Conservation (phyloP, 1,140 invertebrate genomes). For the Leptopilina clavipes region DNA sequence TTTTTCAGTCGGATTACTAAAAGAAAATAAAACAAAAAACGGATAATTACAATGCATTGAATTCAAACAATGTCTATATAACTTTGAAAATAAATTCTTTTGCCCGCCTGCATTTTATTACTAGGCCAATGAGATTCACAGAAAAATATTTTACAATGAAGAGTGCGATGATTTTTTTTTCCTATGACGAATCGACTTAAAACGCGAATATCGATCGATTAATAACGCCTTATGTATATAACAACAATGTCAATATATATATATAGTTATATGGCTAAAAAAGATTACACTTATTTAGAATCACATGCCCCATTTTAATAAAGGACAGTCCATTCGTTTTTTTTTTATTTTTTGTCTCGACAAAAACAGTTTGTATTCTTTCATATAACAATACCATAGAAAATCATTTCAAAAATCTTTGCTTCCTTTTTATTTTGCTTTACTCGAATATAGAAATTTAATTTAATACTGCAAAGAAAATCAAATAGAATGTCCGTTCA, state of each 20-base stretch:
- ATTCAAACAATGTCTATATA: background rate
- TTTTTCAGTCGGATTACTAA: too few relatives aligned
- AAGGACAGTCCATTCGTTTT: conserved; percentile 24
- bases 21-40: too few relatives aligned
- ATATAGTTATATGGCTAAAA: conserved; percentile 71
- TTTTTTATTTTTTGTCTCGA: background rate
- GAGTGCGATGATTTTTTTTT: background rate
- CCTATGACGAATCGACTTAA: conserved; percentile 37
- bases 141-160: conserved; percentile 41
- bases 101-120: background rate
- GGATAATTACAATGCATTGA: background rate
- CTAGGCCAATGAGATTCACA: conserved; percentile 68
- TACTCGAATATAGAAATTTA: conserved; percentile 38
- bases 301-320: conserved; percentile 59
- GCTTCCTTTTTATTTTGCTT: background rate
- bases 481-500: conserved; percentile 44
- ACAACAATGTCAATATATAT: conserved; percentile 72
- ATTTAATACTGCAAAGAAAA: conserved; percentile 38
- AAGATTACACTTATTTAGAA: conserved; percentile 73
- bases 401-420: background rate
- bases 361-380: conserved; percentile 26
- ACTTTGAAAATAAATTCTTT: background rate
- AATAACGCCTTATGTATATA: conserved; percentile 76
- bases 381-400: background rate
- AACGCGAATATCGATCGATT: conserved; percentile 46